Evolutionary conservation across 1,140 invertebrate genomes (phyloP), one percentile per base, ranked within the genome.

Genomic region (Steinernema feltiae): DNA sequence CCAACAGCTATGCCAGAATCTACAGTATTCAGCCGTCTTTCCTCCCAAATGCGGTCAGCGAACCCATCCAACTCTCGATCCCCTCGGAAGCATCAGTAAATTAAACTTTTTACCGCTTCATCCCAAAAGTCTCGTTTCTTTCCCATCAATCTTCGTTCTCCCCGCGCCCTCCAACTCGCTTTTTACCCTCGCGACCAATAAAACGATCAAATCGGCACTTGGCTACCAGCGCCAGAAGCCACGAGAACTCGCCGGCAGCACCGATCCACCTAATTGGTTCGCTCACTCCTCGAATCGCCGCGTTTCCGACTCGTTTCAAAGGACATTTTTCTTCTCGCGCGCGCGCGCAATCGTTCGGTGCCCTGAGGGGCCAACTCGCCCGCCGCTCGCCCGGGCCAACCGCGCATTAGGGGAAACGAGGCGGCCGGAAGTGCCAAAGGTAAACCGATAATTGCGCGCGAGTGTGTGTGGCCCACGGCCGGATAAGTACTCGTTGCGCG

Each of bases 281-380:
- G n/a, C n/a, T n/a, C 24, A n/a, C 53, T 15, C 24, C 53, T 63
- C 53, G 15, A 3, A 21, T 3, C 53, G 7, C 24, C 15, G 7
- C 41, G 41, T 46, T 46, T n/a, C 7, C 41, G 7, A 12, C 41
- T n/a, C 53, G 53, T 63, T 63, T 63, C 53, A 63, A 27, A 63
- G 53, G 53, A 63, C 53, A 63, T 63, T 63, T 63, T 63, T 63
- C 53, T 63, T 63, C 35, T 41, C 53, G 53, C 53, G 53, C 53
- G 53, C 24, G 12, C 24, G 53, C 41, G n/a, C 7, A 46, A 7
- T n/a, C 41, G 7, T 7, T 46, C 53, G 12, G 53, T 27, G 53
- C 53, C 53, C 53, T 63, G 15, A 63, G 53, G 53, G 53, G 53
- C 53, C 53, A 63, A 63, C 53, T 63, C 53, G 24, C 7, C n/a